A percentile compares a stretch with the other conserved stretches of the same genome.
Evolutionary conservation across 2,797 vertebrate species (phyloP).

Genomic region (Phoebastria nigripes): DNA sequence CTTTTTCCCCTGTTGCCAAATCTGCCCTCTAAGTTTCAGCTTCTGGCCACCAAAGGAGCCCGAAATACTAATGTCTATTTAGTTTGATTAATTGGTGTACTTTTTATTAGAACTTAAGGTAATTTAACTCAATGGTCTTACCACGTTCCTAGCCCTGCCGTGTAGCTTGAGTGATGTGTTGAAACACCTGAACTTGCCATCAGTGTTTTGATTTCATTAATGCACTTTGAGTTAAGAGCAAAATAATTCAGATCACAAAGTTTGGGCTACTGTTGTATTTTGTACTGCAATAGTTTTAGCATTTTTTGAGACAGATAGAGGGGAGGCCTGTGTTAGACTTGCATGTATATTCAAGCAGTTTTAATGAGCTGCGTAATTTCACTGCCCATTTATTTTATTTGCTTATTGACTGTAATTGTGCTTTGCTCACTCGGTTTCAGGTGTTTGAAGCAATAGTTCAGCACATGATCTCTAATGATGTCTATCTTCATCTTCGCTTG

Average conservation of each 20-base stretch:
- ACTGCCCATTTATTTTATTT: background rate
- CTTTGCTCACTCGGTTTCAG: background rate
- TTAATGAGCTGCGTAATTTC: background rate
- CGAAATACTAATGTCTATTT: background rate
- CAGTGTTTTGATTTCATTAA: background rate
- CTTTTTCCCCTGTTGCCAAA: background rate
- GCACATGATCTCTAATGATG: background rate
- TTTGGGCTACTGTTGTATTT: background rate
- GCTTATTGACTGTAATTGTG: background rate
- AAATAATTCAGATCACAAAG: background rate
- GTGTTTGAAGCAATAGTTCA: background rate
- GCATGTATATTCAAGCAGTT: background rate
- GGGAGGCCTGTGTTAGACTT: background rate
- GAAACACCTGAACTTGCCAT: background rate
- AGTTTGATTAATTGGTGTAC: background rate
- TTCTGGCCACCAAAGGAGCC: background rate
- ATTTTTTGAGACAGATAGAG: background rate
- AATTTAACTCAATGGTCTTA: background rate
- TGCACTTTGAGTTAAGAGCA: background rate
- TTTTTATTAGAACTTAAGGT: background rate
- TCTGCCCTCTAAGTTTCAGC: background rate
- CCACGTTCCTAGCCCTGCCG: background rate
- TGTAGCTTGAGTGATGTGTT: background rate
- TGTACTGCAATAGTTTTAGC: background rate
- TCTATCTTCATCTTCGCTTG: background rate